These are phyloP conservation scores for Polydrusus tereticollis DNA, from an alignment of 2,888 invertebrate species.

Conservation along the genomic window DNA sequence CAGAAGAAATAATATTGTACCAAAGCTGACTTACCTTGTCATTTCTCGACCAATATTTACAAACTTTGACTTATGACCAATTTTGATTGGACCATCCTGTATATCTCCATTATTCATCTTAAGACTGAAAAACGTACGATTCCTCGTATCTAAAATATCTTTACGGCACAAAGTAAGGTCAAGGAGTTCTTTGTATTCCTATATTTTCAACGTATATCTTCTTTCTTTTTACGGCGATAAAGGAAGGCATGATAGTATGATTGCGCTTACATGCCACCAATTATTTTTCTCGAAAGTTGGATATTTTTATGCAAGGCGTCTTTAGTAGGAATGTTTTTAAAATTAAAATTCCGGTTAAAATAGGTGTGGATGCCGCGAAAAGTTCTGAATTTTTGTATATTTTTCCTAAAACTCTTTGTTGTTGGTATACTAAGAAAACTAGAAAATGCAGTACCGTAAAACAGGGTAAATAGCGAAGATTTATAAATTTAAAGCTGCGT, in stretches of 20 bases:
- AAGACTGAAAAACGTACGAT: background rate
- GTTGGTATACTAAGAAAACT: too few species aligned
- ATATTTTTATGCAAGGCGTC: conserved; percentile 9
- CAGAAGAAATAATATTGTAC: too few species aligned
- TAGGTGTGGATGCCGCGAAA: too few species aligned
- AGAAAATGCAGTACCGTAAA: too few species aligned
- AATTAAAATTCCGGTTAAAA: background rate
- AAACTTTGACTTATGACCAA: background rate
- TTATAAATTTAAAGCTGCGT: too few species aligned
- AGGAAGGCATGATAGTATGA: background rate
- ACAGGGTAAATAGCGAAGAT: too few species aligned
- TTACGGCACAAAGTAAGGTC: conserved; percentile 22
- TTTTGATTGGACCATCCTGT: background rate
- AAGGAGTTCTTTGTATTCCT: conserved; percentile 8
- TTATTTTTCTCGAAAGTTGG: conserved; percentile 2
- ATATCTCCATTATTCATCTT: conserved; percentile 2
- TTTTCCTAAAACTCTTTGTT: too few species aligned
- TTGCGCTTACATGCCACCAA: conserved; percentile 17
- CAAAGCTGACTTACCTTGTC: too few species aligned
- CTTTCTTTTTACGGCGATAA: conserved; percentile 6
- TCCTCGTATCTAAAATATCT: conserved; percentile 23
- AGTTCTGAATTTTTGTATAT: too few species aligned
- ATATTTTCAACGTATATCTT: conserved; percentile 25
- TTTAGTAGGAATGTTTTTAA: background rate
- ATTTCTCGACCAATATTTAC: too few species aligned